Percentiles rank a stretch among this genome's conserved stretches.
These are phyloP conservation scores for Amniataba percoides DNA, from an alignment of 2,797 vertebrate species.

Conservation along the genomic window DNA sequence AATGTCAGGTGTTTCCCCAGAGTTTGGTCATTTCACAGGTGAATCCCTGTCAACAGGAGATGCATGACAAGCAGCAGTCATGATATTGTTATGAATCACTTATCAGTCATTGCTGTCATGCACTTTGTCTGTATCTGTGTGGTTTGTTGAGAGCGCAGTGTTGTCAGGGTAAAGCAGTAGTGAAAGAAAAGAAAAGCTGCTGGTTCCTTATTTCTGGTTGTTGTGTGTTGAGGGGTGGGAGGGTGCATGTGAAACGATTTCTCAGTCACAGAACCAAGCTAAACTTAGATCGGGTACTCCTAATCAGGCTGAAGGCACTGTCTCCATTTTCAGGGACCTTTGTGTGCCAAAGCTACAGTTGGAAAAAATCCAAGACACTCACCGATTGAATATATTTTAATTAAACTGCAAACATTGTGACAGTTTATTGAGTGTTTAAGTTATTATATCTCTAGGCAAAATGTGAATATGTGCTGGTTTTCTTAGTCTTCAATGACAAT, in stretches of 20 bases:
- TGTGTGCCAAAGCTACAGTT: not conserved
- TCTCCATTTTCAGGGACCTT: slow-evolving; percentile 44
- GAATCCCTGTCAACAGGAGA: not conserved
- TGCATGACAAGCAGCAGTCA: not conserved
- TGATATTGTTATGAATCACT: slow-evolving; percentile 53
- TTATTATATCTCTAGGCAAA: too few species aligned
- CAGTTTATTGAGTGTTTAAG: too few species aligned
- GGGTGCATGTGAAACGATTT: slow-evolving; percentile 45
- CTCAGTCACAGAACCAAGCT: slow-evolving; percentile 37
- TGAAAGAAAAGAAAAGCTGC: slow-evolving; percentile 45
- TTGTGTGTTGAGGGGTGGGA: not conserved
- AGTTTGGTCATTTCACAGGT: too few species aligned
- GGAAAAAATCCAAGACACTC: too few species aligned
- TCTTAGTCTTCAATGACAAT: not conserved
- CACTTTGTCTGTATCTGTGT: not conserved
- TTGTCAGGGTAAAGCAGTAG: slow-evolving; percentile 54
- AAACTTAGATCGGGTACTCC: slow-evolving; percentile 60
- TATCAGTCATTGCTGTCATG: slow-evolving; percentile 42
- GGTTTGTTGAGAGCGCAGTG: slow-evolving; percentile 10
- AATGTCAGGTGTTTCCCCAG: not conserved
- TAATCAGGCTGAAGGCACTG: slow-evolving; percentile 41
- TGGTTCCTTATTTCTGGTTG: slow-evolving; percentile 42
- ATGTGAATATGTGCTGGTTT: not conserved
- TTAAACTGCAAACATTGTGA: too few species aligned
- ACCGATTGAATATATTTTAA: too few species aligned